Evolutionary conservation across 2,113 vertebrate genomes (phyloP).

Genomic region (Hippocampus comes): DNA sequence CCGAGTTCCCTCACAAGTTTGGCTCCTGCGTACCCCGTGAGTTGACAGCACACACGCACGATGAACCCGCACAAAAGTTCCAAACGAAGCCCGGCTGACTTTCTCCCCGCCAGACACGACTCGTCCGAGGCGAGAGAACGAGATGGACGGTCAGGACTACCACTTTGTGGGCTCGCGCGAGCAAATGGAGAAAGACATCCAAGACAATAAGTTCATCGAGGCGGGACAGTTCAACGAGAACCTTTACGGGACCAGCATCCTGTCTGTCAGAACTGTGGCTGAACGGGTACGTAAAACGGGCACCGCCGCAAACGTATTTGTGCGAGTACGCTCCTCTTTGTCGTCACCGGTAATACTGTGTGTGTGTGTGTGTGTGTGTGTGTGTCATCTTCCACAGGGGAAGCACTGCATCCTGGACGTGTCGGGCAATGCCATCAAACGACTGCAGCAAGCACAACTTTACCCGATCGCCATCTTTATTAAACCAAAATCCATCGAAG

Average conservation of each 20-base stretch:
- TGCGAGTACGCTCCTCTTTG: neutral
- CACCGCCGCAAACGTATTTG: neutral
- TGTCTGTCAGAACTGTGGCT: conserved; percentile 94
- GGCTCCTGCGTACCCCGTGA: conserved; percentile 98
- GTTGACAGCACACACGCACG: conserved; percentile 42
- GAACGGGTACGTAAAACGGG: conserved; percentile 80
- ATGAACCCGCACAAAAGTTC: neutral
- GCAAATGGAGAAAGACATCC: conserved; percentile 99
- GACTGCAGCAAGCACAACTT: conserved; percentile 98
- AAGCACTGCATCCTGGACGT: conserved; percentile 99
- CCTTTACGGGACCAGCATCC: conserved; percentile 94
- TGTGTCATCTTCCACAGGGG: conserved; percentile 73
- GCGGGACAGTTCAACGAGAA: conserved; percentile 98
- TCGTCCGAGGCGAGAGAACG: conserved; percentile 87
- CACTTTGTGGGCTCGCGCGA: conserved; percentile 93
- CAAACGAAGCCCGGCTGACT: neutral
- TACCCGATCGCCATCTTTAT: conserved; percentile 98
- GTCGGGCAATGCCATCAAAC: conserved; percentile 97
- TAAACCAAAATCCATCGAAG: conserved; percentile 98
- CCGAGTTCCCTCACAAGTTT: conserved; percentile 97
- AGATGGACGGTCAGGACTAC: conserved; percentile 96
- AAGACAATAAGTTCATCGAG: conserved; percentile 98
- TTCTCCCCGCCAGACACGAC: conserved; percentile 82
- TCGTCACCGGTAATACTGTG: neutral
- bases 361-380: neutral